Base-by-base conservation (phyloP, 1,140 invertebrate species). In the Drosophila ironensis region DNA sequence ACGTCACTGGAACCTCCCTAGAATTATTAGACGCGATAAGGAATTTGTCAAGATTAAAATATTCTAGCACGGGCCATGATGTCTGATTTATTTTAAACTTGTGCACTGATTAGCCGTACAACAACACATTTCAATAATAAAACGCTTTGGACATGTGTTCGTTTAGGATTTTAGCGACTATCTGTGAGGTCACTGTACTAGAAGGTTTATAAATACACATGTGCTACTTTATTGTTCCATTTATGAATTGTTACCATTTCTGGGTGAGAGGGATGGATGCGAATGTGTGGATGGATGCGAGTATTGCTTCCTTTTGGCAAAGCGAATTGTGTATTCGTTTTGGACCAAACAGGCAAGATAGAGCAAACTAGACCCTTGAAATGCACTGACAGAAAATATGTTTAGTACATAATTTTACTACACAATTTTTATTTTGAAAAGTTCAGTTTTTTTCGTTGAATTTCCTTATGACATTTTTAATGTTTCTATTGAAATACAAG, bases 181-280 rank as follows among this genome's bases (percentile, higher is more conserved):
- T 24, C 54, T 51, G n/a, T 51, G 25, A 63, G 60, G 60, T 63
- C 60, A 63, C 42, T 63, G 60, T 22, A 63, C 60, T 47, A 20
- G 24, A 8, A 17, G 17, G 42, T 48, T 42, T 40, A 63, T 44
- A 25, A 44, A 24, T 57, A 60, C 20, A 60, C 20, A 47, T 48
- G 12, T 38, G 42, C 42, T 22, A 4, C 14, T 24, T 63, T 57
- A 63, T 22, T 63, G 42, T 48, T 63, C 57, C 57, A 63, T 63
- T 63, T 63, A 19, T 48, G 44, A 63, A 63, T 63, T 48, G 59
- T 61, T 63, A 48, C 59, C 42, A 30, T 48, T 63, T n/a, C n/a
- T 22, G 19, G 11, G 25, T 38, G 57, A 63, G 63, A 63, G n/a
- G n/a, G n/a, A n/a, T n/a, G n/a, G n/a, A n/a, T n/a, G n/a, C n/a